Base-by-base conservation (phyloP, 2,888 invertebrate species). In the Andrena haemorrhoa region DNA sequence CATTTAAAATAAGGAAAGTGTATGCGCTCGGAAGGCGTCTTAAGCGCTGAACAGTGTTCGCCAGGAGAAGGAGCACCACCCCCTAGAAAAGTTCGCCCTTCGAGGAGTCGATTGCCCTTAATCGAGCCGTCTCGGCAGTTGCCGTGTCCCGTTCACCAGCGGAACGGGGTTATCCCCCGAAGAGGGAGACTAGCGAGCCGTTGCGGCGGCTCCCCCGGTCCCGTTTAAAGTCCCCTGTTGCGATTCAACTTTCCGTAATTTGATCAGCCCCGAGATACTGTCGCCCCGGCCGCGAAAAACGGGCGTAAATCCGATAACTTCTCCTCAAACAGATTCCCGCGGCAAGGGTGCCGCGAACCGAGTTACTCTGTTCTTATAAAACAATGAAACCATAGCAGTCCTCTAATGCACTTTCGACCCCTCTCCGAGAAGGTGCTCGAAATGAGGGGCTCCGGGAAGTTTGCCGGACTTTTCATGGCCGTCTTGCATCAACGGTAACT, bases 241-340 rank as follows among this genome's bases (percentile, higher is more conserved):
- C 71, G 66, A 64, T 71, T 81, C 70, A 70, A 49, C 75, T 76
- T 64, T 41, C 75, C 33, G 68, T 81, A 82, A 82, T 80, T 82
- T 75, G 81, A 82, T 82, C 81, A 64, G 64, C 2, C 20, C 56
- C 49, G 26, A 68, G 74, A 81, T 79, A 81, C 68, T 12, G 58
- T 66, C 56, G 33, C 0, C 33, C 29, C 51, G 2, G 33, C 49
- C 31, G 26, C 49, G 73, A 68, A 80, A 64, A 63, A 73, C 56
- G 63, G 26, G 58, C 41, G 49, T 41, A 69, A 58, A 74, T 60
- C 63, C 74, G 81, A 79, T 79, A 81, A 69, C 20, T 31, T 51
- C 20, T 12, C 20, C 41, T 41, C 41, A 78, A 73, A 81, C 79
- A 69, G 79, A 74, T 64, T 58, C 31, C 58, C 47, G 35, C 31